Base-by-base conservation (phyloP, 2,797 vertebrate genomes). In the Danionella dracula region DNA sequence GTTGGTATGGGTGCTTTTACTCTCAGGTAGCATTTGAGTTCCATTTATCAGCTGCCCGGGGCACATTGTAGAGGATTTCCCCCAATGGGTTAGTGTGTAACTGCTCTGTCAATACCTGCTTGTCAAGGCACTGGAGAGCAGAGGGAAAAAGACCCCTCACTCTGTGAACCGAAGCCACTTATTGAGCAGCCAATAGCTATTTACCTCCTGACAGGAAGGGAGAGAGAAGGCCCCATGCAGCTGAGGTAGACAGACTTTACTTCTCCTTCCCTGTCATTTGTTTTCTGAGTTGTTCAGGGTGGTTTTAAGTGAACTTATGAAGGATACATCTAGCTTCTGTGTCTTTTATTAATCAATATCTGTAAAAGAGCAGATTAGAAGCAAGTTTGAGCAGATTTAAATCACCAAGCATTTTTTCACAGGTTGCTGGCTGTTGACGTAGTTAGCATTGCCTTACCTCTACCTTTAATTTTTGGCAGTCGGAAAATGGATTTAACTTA, bases 181-280 rank as follows among this genome's bases (percentile, higher is more conserved):
- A 97, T 95, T 93, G 93, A 95, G 92, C 93, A 97, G 94, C 95
- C 95, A 95, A 96, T 95, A 97, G 92, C 91, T 95, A 96, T 98
- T 98, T 97, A 89, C 83, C 83, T 87, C 84, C 86, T 82, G 85
- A 89, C 72, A 82, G 80, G 83, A 84, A 86, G 79, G 82, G 84
- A 81, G 79, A 69, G 17, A 66, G 27, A 59, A 74, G 76, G 80
- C 73, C 82, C 80, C 62, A 27, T 27, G 23, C 23, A 63, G 80
- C 66, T 45, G 56, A 64, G 76, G 70, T 41, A 76, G 71, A 74
- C 76, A 73, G 81, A 76, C 77, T 74, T 64, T 59, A 54, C 75
- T 73, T 78, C 61, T 37, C 40, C 54, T 54, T 58, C 57, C 45
- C 74, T 73, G 48, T 41, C 53, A 20, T 37, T 41, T 45, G 37